These are phyloP conservation scores for Siniperca scherzeri DNA, from an alignment of 2,797 vertebrate genomes.

Conservation along the genomic window DNA sequence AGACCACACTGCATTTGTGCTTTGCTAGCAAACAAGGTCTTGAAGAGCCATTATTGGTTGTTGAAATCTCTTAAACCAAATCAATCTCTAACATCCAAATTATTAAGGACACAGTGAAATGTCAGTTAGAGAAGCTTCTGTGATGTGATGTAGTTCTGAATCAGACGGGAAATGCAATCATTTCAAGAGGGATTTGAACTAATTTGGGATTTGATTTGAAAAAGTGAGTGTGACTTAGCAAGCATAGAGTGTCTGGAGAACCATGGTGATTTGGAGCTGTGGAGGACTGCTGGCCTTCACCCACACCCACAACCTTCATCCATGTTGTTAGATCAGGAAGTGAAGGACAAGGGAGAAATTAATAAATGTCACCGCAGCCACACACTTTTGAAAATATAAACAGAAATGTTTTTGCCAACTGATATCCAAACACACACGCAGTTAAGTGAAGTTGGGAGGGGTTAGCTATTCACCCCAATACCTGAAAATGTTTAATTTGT, in stretches of 20 bases:
- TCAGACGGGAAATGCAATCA: not conserved
- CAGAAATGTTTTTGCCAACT: not conserved
- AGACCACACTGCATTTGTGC: not conserved
- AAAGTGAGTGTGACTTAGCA: not conserved
- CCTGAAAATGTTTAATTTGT: not conserved
- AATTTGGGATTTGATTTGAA: conserved; percentile 1
- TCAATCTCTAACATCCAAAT: not conserved
- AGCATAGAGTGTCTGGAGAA: not conserved
- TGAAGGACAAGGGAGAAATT: not conserved
- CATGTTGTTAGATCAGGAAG: not conserved
- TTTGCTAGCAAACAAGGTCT: not conserved
- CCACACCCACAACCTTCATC: not conserved
- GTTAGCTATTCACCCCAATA: not conserved
- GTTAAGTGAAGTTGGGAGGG: not conserved
- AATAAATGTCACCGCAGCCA: not conserved
- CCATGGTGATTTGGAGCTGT: not conserved
- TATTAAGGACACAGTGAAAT: conserved; percentile 6
- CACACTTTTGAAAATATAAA: not conserved
- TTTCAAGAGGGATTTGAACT: not conserved
- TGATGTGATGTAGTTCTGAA: not conserved
- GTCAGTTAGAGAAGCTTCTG: not conserved
- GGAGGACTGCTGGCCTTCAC: not conserved
- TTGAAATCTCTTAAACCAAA: not conserved
- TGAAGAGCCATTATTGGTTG: not conserved
- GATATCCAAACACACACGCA: not conserved